Evolutionary conservation across 2,113 vertebrate species (phyloP).

Genomic region (Phoenicopterus ruber): DNA sequence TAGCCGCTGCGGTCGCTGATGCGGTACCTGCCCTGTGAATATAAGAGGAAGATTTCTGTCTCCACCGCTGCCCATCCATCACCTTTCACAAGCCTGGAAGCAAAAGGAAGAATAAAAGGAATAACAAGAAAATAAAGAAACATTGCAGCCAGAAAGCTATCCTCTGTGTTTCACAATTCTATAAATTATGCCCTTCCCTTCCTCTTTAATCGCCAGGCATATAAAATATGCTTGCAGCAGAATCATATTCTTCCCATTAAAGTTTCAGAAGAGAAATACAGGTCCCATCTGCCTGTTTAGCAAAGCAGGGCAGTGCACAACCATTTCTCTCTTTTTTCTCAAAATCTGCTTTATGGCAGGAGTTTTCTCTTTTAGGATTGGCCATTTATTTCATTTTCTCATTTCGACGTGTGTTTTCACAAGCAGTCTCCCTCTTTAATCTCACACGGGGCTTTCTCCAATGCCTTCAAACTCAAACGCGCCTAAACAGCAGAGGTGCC

Average conservation of each 20-base stretch:
- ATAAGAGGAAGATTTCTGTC: slow-evolving; percentile 25
- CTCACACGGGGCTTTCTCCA: background rate
- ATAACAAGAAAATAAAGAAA: slow-evolving; percentile 53
- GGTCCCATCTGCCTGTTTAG: slow-evolving; percentile 48
- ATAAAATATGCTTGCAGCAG: slow-evolving; percentile 25
- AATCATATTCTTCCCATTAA: slow-evolving; percentile 46
- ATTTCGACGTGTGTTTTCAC: background rate
- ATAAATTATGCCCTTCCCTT: slow-evolving; percentile 51
- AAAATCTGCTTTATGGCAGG: slow-evolving; percentile 3
- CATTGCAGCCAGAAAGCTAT: slow-evolving; percentile 25
- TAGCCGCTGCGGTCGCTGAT: background rate
- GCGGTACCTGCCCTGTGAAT: background rate
- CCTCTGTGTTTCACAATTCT: slow-evolving; percentile 17
- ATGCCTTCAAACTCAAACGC: background rate
- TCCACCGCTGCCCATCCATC: background rate
- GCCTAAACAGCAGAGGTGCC: background rate
- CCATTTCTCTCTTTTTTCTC: background rate
- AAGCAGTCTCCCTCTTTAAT: background rate
- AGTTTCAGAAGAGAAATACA: slow-evolving; percentile 53
- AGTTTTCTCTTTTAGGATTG: slow-evolving; percentile 1
- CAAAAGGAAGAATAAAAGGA: slow-evolving; percentile 25
- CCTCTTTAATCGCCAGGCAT: slow-evolving; percentile 28
- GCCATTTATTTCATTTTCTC: slow-evolving; percentile 37
- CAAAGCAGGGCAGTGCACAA: slow-evolving; percentile 7
- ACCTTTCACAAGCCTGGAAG: slow-evolving; percentile 4